Base-by-base conservation (phyloP, 2,888 invertebrate genomes). In the Tetragonula carbonaria region DNA sequence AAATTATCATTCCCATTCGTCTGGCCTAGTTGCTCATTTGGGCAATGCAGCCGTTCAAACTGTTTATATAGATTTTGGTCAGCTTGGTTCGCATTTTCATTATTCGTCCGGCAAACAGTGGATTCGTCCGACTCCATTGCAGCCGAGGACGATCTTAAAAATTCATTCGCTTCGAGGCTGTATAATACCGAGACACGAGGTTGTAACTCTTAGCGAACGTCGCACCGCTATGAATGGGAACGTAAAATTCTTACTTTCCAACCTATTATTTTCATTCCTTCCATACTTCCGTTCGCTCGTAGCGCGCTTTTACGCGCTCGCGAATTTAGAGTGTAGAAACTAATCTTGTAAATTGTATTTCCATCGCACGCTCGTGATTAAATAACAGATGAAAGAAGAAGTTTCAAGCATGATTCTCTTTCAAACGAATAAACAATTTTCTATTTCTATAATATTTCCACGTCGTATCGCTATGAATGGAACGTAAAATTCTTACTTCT, bases 1-100 rank as follows among this genome's bases (percentile, higher is more conserved):
- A 76, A 86, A 85, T 87, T 75, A 74, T 70, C 73, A 50, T 14
- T 45, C 71, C 63, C 3, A 67, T 68, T 65, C 28, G 28, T 45
- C 45, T 14, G 3, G 51, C 21, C 45, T 3, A 38, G 14, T 71
- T 14, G 5, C 4, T 4, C 21, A 50, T 21, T 50, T 28, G 2
- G 13, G 18, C 33, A 59, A 51, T 71, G 45, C 8, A 55, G 14
- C 45, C 28, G 50, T 51, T 59, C 33, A 23, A n/a, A 53, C 33
- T 28, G 13, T 65, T 28, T 53, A 23, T 50, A 28, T 18, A 5
- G 14, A 21, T 21, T 62, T 63, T 23, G 11, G 1, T 55, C 4
- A n/a, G 11, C 23, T 6, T 74, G 16, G 3, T 18, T 16, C 14
- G 4, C 11, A 16, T n/a, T 45, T 8, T 21, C 18, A 6, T 21